Percentiles rank a stretch among this genome's conserved stretches.
Evolutionary conservation across 2,888 invertebrate species (phyloP).

Genomic region (Coenonympha glycerion): DNA sequence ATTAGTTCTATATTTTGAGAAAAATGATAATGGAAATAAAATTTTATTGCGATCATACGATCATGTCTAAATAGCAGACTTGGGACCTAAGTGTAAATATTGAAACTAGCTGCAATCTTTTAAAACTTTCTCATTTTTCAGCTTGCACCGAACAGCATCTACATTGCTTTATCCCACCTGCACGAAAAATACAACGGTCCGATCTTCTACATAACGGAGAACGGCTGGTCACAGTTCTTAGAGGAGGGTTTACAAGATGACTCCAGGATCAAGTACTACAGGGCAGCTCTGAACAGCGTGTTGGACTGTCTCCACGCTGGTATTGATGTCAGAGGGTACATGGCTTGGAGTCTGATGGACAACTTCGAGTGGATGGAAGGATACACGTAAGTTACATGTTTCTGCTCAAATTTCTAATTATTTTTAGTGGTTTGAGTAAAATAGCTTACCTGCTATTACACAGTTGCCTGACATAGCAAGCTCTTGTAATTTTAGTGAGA

Average conservation of each 20-base stretch:
- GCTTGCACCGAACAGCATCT: constrained; percentile 77
- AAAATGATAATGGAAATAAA: no score
- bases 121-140: constrained; percentile 35
- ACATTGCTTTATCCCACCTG: constrained; percentile 69
- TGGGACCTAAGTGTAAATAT: no score
- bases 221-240: constrained; percentile 67
- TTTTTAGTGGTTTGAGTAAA: no score
- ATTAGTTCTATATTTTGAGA: no score
- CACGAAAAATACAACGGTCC: constrained; percentile 67
- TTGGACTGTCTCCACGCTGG: constrained; percentile 63
- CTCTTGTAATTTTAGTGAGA: no score
- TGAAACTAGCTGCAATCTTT: no score
- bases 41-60: no score
- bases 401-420: no score
- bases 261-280: constrained; percentile 58
- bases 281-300: constrained; percentile 58
- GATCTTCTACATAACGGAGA: constrained; percentile 77
- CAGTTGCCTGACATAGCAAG: no score
- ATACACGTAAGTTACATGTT: constrained; percentile 63
- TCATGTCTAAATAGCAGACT: no score
- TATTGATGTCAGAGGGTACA: constrained; percentile 70
- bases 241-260: constrained; percentile 53
- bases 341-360: constrained; percentile 79
- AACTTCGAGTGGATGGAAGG: constrained; percentile 79
- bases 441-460: no score